Evolutionary conservation across 2,888 invertebrate species (phyloP).

Genomic region (Watsonalla binaria): DNA sequence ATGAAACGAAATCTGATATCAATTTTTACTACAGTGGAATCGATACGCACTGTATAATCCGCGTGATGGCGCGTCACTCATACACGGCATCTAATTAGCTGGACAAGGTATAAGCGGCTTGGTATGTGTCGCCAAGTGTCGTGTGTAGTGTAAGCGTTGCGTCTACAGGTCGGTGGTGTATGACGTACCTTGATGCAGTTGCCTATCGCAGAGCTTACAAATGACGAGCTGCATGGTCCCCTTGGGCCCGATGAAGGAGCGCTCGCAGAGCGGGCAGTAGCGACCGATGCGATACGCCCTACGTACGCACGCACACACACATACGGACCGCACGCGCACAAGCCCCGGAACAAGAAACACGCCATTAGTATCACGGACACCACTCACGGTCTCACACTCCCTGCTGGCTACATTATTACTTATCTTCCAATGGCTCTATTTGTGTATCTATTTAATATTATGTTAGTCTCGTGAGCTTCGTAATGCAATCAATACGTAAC

Average conservation of each 20-base stretch:
- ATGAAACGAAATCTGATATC: too few species aligned
- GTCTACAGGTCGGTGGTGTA: constrained; percentile 36
- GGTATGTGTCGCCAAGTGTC: neutral
- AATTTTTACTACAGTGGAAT: too few species aligned
- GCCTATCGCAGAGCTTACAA: constrained; percentile 79
- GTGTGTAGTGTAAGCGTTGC: constrained; percentile 21
- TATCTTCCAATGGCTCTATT: constrained; percentile 33
- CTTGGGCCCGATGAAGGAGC: constrained; percentile 83
- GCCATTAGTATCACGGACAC: constrained; percentile 63
- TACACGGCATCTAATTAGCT: too few species aligned
- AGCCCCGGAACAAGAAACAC: constrained; percentile 78
- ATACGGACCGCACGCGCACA: constrained; percentile 67
- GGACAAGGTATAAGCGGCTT: too few species aligned
- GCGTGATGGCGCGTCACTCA: too few species aligned
- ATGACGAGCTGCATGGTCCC: constrained; percentile 82
- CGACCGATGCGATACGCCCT: constrained; percentile 86
- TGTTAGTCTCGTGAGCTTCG: neutral
- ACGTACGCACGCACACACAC: constrained; percentile 65
- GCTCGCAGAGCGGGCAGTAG: constrained; percentile 85
- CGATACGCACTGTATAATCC: too few species aligned
- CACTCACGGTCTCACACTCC: constrained; percentile 25
- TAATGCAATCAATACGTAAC: neutral
- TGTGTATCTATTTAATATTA: neutral
- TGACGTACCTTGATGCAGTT: constrained; percentile 78
- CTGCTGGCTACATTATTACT: constrained; percentile 42